phyloP scores from a whole-genome alignment of 2,113 vertebrate genomes.

The Euleptes europaea region DNA sequence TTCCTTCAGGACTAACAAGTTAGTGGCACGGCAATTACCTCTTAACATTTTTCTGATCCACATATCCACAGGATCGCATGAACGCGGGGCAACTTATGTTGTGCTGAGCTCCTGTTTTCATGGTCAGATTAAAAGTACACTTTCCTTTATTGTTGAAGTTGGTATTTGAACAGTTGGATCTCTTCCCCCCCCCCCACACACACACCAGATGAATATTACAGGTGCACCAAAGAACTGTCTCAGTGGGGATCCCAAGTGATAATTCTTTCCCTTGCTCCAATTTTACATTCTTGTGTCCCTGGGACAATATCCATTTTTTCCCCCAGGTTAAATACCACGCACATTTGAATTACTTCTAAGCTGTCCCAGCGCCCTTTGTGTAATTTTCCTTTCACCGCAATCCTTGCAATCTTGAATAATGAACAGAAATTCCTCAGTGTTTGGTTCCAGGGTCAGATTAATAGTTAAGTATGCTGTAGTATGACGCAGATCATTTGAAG shows the following conservation, averaged over 20 bases:
- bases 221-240: neutral
- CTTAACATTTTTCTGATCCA: neutral
- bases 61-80: neutral
- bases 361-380: conserved; percentile 1
- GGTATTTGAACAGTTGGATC: neutral
- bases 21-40: neutral
- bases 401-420: conserved; percentile 19
- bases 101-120: neutral
- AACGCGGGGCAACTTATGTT: neutral
- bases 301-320: neutral
- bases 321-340: conserved; percentile 9
- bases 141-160: neutral
- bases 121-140: neutral
- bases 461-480: neutral
- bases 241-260: neutral
- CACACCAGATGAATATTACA: neutral
- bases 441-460: neutral
- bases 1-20: conserved; percentile 3
- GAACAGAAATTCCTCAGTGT: conserved; percentile 1
- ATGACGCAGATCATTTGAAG: neutral
- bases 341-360: conserved; percentile 15
- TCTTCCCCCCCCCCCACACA: no score
- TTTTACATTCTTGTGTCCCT: neutral
- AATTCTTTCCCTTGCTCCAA: neutral
- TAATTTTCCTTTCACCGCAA: conserved; percentile 5